A percentile compares a stretch with the other conserved stretches of the same genome.
Conservation (phyloP, 2,888 invertebrate species). For the Luperina nickerlii region DNA sequence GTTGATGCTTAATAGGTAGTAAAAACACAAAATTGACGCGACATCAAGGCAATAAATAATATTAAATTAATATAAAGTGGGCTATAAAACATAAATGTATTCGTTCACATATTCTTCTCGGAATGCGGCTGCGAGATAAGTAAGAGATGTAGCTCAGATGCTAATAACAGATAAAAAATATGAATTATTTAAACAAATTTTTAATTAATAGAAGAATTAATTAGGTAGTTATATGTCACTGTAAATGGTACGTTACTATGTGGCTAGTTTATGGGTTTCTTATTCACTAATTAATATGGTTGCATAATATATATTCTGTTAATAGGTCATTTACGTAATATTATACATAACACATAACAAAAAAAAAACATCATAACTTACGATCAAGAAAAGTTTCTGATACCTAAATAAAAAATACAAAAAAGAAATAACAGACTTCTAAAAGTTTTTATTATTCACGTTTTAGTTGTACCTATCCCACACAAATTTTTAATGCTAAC, state of each 20-base stretch:
- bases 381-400: not conserved
- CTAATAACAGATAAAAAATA: conserved; percentile 61
- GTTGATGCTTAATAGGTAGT: conserved; percentile 47
- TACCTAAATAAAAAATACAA: too few relatives aligned
- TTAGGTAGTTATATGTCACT: conserved; percentile 57
- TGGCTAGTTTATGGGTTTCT: conserved; percentile 49
- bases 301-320: not conserved
- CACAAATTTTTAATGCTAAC: too few relatives aligned
- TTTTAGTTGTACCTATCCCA: too few relatives aligned
- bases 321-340: not conserved
- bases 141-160: conserved; percentile 61
- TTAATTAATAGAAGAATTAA: conserved; percentile 72
- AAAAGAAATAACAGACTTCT: too few relatives aligned
- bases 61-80: conserved; percentile 66
- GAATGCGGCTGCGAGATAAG: conserved; percentile 64
- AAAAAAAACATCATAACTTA: conserved; percentile 1
- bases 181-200: conserved; percentile 68
- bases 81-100: conserved; percentile 64
- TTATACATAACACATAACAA: too few relatives aligned
- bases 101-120: conserved; percentile 48
- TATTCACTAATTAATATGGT: conserved; percentile 23
- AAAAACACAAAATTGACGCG: conserved; percentile 47
- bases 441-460: too few relatives aligned
- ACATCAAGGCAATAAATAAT: conserved; percentile 60
- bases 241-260: conserved; percentile 24